These are phyloP conservation scores for Ditylenchus weischeri DNA, from an alignment of 2,888 invertebrate species.

Conservation along the genomic window DNA sequence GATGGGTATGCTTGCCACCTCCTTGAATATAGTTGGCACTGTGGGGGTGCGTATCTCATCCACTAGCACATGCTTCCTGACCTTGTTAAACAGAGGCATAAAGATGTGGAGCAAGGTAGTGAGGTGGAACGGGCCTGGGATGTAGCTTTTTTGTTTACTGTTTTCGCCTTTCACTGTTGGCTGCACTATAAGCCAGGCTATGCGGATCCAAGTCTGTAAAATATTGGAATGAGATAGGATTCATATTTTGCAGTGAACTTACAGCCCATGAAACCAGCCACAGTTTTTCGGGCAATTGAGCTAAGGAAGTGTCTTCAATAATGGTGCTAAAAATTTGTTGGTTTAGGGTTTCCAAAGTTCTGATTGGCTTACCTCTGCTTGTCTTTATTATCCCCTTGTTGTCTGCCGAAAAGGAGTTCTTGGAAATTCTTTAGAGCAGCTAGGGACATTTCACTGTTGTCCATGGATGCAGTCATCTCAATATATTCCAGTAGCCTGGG, in stretches of 20 bases:
- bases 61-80: constrained; percentile 26
- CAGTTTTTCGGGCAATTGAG: constrained; percentile 45
- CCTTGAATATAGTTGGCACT: constrained; percentile 54
- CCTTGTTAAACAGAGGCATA: constrained; percentile 74
- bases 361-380: constrained; percentile 10
- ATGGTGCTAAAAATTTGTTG: constrained; percentile 2
- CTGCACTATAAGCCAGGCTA: constrained; percentile 21
- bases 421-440: constrained; percentile 94
- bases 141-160: constrained; percentile 63
- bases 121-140: constrained; percentile 87
- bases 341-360: neutral
- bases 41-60: constrained; percentile 22
- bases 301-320: constrained; percentile 23
- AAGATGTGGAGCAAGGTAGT: constrained; percentile 92
- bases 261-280: constrained; percentile 55
- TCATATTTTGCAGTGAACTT: constrained; percentile 4
- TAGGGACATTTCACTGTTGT: constrained; percentile 85
- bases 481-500: constrained; percentile 86
- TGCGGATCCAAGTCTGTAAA: constrained; percentile 28
- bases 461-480: constrained; percentile 76
- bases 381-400: constrained; percentile 9
- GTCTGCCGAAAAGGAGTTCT: constrained; percentile 68
- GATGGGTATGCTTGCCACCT: constrained; percentile 76
- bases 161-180: constrained; percentile 11
- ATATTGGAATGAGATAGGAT: constrained; percentile 3